Evolutionary conservation across 1,140 invertebrate genomes (phyloP).

Genomic region (Danaus plexippus): DNA sequence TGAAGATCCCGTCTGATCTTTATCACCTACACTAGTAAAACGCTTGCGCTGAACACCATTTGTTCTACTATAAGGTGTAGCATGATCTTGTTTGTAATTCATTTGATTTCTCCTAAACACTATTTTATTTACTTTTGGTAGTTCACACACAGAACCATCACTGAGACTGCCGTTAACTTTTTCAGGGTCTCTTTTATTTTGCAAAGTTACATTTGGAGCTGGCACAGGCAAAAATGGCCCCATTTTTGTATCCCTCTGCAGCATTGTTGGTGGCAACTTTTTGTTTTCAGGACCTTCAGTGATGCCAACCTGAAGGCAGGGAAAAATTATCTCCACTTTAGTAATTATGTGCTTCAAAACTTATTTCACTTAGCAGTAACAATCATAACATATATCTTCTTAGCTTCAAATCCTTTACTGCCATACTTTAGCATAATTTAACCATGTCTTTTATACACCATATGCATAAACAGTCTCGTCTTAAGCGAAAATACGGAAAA

Average conservation of each 20-base stretch:
- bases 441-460: conserved; percentile 1
- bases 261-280: conserved; percentile 61
- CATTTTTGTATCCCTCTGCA: conserved; percentile 52
- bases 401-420: conserved; percentile 60
- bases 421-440: conserved; percentile 31
- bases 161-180: conserved; percentile 50
- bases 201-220: conserved; percentile 31
- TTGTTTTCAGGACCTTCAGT: conserved; percentile 67
- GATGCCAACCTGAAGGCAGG: conserved; percentile 70
- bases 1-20: conserved; percentile 46
- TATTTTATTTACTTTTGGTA: conserved; percentile 38
- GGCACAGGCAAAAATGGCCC: conserved; percentile 44
- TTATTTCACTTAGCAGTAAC: conserved; percentile 52
- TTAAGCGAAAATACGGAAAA: too few relatives aligned
- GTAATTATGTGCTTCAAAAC: conserved; percentile 65
- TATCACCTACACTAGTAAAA: conserved; percentile 44
- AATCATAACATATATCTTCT: conserved; percentile 66
- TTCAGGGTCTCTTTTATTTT: conserved; percentile 33
- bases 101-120: conserved; percentile 41
- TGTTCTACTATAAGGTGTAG: conserved; percentile 30
- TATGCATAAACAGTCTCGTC: too few relatives aligned
- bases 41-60: conserved; percentile 44
- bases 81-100: conserved; percentile 36
- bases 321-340: conserved; percentile 72
- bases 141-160: conserved; percentile 57